Base-by-base conservation (phyloP, 2,113 vertebrate species). In the Entomyzon cyanotis region DNA sequence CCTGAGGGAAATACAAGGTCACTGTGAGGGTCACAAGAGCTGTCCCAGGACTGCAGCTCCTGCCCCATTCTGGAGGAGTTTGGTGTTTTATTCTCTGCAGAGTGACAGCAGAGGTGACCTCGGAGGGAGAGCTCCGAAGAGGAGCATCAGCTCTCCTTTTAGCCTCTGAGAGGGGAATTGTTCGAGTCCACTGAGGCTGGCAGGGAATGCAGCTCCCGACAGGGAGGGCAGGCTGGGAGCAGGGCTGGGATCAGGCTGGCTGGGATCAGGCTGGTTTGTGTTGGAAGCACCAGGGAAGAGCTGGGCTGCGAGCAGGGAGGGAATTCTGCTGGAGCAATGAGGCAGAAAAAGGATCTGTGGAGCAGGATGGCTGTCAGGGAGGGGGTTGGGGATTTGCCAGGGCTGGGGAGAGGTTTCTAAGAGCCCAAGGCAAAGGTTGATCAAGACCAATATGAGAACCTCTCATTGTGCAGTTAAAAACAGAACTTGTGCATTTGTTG, bases 301-400 rank as follows among this genome's bases (percentile, higher is more conserved):
- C n/a, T n/a, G n/a, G n/a, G n/a, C n/a, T n/a, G n/a, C n/a, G n/a
- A n/a, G 90, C 21, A 46, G 25, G 60, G 67, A 44, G 16, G 42
- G 64, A 55, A 11, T 90, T 85, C 78, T 74, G 67, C 87, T 20
- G 56, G 52, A 86, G 85, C 79, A 92, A 31, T 19, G 87, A 95
- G 82, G 33, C 59, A 70, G 71, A n/a, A 90, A 52, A 86, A 83
- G 37, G 8, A 52, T n/a, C 87, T 41, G 30, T 1, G 9, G 31
- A 31, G 89, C 84, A 55, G 67, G 53, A 69, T 23, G 70, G 87
- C 71, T 80, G 0, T 25, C 59, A 84, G 35, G 5, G 59, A 64
- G 71, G 56, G n/a, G 79, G 12, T 53, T 3, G 67, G 88, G 92
- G 85, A 49, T 53, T 90, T 88, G 64, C 64, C 33, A 9, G 76